Evolutionary conservation across 2,888 invertebrate genomes (phyloP), one percentile per base, ranked within the genome.

Genomic region (Apamea epomidion): DNA sequence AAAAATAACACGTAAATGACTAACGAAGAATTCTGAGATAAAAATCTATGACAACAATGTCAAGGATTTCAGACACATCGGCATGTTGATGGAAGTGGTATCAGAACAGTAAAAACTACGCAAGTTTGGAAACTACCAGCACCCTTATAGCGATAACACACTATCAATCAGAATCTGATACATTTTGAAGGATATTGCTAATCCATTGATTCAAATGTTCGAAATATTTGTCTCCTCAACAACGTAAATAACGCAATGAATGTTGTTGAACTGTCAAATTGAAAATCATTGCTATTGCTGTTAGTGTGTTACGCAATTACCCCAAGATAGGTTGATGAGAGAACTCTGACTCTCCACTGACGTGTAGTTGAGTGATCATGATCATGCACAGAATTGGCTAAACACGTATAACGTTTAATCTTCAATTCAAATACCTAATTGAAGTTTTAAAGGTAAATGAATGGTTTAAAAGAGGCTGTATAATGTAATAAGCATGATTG

Each of bases 1-100:
- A 42, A 80, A 18, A 72, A 42, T 7, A 54, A 18, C n/a, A 73
- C 32, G n/a, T 81, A n/a, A 81, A 58, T 54, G 25, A 73, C 37
- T 60, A 42, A 48, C n/a, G 21, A 64, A 45, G 74, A 82, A 32
- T 58, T 58, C 8, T 21, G 42, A 18, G 25, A 74, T 58, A 16
- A 73, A 80, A 72, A 70, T 64, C 21, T 37, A n/a, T n/a, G n/a
- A n/a, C n/a, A 72, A 72, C 2, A 6, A 12, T 32, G n/a, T 71
- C 45, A 81, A 81, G 62, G 64, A 16, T 32, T 21, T 37, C n/a
- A 51, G 25, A 51, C 1, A 58, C 12, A 25, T 12, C 8, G 29
- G 25, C n/a, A 58, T 65, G 74, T 73, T 64, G 42, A 62, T 25
- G 10, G 45, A 32, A 18, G 14, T 4, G 6, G 12, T 18, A 54